phyloP scores from a whole-genome alignment of 2,888 invertebrate genomes.

The Apocheima hispidaria region DNA sequence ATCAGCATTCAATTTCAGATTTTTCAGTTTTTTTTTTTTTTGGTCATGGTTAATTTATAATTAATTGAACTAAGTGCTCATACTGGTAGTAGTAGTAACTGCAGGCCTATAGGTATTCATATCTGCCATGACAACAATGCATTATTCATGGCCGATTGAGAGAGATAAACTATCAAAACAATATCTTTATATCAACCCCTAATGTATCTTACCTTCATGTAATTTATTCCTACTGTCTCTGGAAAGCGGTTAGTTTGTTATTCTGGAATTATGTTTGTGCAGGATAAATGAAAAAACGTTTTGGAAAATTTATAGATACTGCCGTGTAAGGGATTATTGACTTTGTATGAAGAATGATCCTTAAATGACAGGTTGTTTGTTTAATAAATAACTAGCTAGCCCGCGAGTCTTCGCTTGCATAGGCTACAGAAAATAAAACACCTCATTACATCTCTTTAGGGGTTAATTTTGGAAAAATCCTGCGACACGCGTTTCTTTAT shows the following conservation, averaged over 20 bases:
- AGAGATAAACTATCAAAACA: slow-evolving; percentile 49
- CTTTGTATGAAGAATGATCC: not conserved
- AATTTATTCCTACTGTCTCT: slow-evolving; percentile 30
- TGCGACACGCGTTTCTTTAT: too few species aligned
- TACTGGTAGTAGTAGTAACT: slow-evolving; percentile 19
- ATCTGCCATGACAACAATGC: slow-evolving; percentile 61
- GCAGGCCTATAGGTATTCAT: slow-evolving; percentile 36
- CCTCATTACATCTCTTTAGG: too few species aligned
- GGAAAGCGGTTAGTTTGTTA: slow-evolving; percentile 30
- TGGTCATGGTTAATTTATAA: too few species aligned
- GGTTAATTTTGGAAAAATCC: too few species aligned
- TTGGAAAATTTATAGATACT: slow-evolving; percentile 23
- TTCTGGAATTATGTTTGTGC: slow-evolving; percentile 28
- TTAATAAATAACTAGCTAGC: too few species aligned
- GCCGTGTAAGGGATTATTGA: slow-evolving; percentile 9
- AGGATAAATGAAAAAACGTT: slow-evolving; percentile 27
- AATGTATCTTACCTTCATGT: slow-evolving; percentile 38
- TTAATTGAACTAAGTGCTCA: not conserved
- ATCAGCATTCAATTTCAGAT: not conserved
- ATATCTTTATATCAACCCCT: slow-evolving; percentile 37
- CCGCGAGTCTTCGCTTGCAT: too few species aligned
- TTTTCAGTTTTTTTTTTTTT: too few species aligned
- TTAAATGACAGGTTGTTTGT: not conserved
- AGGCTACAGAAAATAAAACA: too few species aligned
- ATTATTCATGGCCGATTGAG: slow-evolving; percentile 69